Evolutionary conservation across 37 sponge, comb jelly and placozoan genomes (phyloP), one percentile per base, ranked within the genome.

Genomic region (Geodia barretti): DNA sequence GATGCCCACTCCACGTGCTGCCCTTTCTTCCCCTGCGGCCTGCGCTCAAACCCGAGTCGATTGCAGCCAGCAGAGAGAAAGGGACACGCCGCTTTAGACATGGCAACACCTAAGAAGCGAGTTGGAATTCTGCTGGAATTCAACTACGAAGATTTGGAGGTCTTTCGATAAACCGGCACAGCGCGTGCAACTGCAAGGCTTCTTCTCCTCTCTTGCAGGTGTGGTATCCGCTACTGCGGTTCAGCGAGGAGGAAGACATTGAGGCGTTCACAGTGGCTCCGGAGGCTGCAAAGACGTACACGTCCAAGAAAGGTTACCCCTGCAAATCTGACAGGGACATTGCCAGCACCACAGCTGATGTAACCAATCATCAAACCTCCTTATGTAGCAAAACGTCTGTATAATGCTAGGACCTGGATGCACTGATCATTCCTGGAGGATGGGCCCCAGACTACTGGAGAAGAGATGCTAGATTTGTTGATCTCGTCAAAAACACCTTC

Each of bases 391-490:
- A n/a, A n/a, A n/a, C n/a, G n/a, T n/a, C n/a, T 40, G n/a, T 62
- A 30, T 2, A n/a, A n/a, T n/a, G n/a, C n/a, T 25, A 87, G 88
- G 86, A 90, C 41, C 30, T 90, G 29, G 86, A 85, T 70, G 86
- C 72, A 2, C 65, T 90, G n/a, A 86, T 90, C 32, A 90, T 90
- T 26, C 91, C 91, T 19, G 91, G 91, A 23, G 91, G 91, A 0
- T 90, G 74, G 41, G 91, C 90, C 8, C 90, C 90, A 41, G 90
- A 89, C 75, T 89, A 89, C 68, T 89, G 90, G 90, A 32, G 90
- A 33, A 54, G 91, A 33, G 91, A 90, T 64, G 36, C 85, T 62
- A 77, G 91, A 0, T 90, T 90, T 76, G 67, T 90, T 34, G 77
- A 80, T 34, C 65, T 90, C 4, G 91, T 85, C 23, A 74, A 54